phyloP scores from a whole-genome alignment of 1,140 invertebrate species.

The Bombus confusus region DNA sequence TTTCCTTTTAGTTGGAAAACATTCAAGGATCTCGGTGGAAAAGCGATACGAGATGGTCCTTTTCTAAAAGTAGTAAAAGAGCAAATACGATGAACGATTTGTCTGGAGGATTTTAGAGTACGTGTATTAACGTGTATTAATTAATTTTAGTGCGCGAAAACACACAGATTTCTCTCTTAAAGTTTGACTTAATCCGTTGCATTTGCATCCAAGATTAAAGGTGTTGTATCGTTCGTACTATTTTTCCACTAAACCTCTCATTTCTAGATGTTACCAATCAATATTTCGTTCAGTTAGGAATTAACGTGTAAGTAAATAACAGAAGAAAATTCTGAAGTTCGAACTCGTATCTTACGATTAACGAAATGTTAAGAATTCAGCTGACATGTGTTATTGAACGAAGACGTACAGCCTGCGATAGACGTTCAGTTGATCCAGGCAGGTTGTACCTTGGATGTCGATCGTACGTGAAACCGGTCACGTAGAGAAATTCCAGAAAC shows the following conservation, averaged over 20 bases:
- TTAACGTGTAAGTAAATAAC: background rate
- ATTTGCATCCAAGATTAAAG: background rate
- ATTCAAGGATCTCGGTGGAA: too few relatives aligned
- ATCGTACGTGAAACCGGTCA: background rate
- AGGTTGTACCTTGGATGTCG: background rate
- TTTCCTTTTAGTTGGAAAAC: background rate
- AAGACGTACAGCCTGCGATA: background rate
- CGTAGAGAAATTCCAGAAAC: slow-evolving; percentile 8
- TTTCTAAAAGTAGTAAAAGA: background rate
- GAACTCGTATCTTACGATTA: background rate
- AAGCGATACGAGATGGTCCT: too few relatives aligned
- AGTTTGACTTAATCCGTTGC: background rate
- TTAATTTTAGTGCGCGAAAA: too few relatives aligned
- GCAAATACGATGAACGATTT: background rate
- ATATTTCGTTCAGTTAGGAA: background rate
- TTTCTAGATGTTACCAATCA: background rate
- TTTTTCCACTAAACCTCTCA: too few relatives aligned
- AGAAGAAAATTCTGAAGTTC: background rate
- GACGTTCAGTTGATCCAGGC: too few relatives aligned
- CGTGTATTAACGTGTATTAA: background rate
- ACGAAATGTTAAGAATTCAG: background rate
- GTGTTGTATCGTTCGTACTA: background rate
- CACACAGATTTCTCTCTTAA: too few relatives aligned
- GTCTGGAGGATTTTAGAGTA: background rate
- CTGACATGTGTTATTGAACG: background rate